Evolutionary conservation across 1,140 invertebrate species (phyloP).

Genomic region (Argopecten irradians): DNA sequence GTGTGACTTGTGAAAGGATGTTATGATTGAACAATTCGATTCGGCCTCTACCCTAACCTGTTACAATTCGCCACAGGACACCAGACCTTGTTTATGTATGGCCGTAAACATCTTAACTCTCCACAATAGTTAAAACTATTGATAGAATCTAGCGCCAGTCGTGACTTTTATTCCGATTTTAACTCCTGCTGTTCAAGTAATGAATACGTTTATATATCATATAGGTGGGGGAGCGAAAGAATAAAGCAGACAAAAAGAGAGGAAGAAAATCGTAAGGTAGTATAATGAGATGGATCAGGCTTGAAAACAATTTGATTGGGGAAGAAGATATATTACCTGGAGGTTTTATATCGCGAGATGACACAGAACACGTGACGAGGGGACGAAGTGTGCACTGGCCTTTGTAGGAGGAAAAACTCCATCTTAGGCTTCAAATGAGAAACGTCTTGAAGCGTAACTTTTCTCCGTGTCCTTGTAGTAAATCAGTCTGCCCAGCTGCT

Average conservation of each 20-base stretch:
- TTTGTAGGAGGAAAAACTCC: background rate
- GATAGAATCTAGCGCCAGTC: background rate
- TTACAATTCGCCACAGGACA: background rate
- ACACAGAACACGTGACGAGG: background rate
- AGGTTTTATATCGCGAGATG: background rate
- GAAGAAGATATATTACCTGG: slow-evolving; percentile 15
- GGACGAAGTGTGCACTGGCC: slow-evolving; percentile 19
- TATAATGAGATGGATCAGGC: background rate
- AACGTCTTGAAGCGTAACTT: slow-evolving; percentile 21
- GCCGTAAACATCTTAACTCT: background rate
- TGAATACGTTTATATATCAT: slow-evolving; percentile 16
- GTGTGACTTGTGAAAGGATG: background rate
- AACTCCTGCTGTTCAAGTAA: background rate
- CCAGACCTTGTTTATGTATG: background rate
- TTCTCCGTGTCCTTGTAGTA: background rate
- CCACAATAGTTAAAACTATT: background rate
- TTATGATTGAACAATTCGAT: background rate
- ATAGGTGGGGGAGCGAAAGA: background rate
- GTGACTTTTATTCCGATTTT: background rate
- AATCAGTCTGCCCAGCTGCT: background rate
- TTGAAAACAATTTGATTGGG: background rate
- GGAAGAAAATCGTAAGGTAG: background rate
- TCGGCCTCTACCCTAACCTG: background rate
- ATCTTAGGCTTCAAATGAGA: background rate
- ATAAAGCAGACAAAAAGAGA: background rate